Evolutionary conservation across 2,888 invertebrate species (phyloP).

Genomic region (Chrysopilus asiliformis): DNA sequence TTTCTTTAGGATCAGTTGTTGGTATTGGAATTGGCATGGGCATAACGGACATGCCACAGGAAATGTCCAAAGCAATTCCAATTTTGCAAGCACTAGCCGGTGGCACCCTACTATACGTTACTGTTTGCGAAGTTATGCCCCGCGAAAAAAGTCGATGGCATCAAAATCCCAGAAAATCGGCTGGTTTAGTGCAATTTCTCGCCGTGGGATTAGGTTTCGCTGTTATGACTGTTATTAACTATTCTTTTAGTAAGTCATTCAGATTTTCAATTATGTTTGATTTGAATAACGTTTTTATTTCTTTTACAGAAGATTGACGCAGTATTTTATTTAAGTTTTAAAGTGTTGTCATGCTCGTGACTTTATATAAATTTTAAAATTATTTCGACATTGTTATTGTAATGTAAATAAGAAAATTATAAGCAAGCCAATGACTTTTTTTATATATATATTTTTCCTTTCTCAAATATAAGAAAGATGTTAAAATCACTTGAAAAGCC

Average conservation of each 20-base stretch:
- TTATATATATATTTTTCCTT: too few relatives aligned
- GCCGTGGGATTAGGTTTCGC: conserved; percentile 47
- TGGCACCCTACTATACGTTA: conserved; percentile 63
- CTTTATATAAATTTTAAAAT: too few relatives aligned
- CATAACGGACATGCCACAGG: conserved; percentile 39
- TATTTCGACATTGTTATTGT: too few relatives aligned
- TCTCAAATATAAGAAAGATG: too few relatives aligned
- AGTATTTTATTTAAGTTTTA: too few relatives aligned
- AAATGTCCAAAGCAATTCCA: conserved; percentile 42
- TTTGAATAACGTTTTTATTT: too few relatives aligned
- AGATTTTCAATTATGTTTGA: too few relatives aligned
- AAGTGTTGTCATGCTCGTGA: too few relatives aligned
- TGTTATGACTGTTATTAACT: conserved; percentile 48
- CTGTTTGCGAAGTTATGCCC: conserved; percentile 62
- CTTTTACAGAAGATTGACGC: too few relatives aligned
- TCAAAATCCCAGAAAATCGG: conserved; percentile 39
- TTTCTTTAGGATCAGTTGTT: conserved; percentile 51
- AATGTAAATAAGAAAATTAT: too few relatives aligned
- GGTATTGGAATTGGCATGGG: conserved; percentile 56
- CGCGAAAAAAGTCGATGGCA: conserved; percentile 65
- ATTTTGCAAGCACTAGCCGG: conserved; percentile 59
- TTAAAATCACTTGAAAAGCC: too few relatives aligned
- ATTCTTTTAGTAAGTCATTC: conserved; percentile 40
- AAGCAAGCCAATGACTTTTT: too few relatives aligned
- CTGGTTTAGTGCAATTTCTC: conserved; percentile 50